Conservation (phyloP, 1,140 invertebrate genomes). For the Diabrotica virgifera region DNA sequence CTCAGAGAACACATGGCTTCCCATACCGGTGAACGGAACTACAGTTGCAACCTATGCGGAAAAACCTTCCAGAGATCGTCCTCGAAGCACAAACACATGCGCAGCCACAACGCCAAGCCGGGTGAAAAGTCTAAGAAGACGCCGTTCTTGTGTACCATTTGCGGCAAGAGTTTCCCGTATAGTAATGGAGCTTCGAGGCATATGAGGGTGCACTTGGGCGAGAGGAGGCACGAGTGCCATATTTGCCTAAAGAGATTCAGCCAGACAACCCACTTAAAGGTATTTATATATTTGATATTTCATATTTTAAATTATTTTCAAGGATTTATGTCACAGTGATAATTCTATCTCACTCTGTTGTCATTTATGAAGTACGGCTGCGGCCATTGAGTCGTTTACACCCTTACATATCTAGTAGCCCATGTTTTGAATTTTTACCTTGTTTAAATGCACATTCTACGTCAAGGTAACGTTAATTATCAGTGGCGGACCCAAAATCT, state of each 20-base stretch:
- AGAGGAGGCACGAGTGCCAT: slow-evolving; percentile 48
- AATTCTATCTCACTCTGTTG: too few species aligned
- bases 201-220: slow-evolving; percentile 50
- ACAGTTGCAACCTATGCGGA: slow-evolving; percentile 38
- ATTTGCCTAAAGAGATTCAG: slow-evolving; percentile 48
- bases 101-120: slow-evolving; percentile 33
- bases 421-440: too few species aligned
- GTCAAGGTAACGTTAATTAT: too few species aligned
- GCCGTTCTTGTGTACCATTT: slow-evolving; percentile 38
- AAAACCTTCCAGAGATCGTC: slow-evolving; percentile 39
- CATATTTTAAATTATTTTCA: too few species aligned
- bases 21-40: slow-evolving; percentile 43
- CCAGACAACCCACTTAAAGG: slow-evolving; percentile 51
- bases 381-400: too few species aligned
- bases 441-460: too few species aligned
- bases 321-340: too few species aligned
- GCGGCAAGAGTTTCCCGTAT: slow-evolving; percentile 47
- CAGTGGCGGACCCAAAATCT: too few species aligned
- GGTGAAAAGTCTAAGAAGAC: slow-evolving; percentile 37
- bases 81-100: slow-evolving; percentile 32
- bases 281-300: slow-evolving; percentile 3
- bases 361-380: too few species aligned
- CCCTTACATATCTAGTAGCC: too few species aligned
- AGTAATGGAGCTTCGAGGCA: slow-evolving; percentile 51
- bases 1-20: slow-evolving; percentile 61